Percentiles rank a stretch among this genome's conserved stretches.
These are phyloP conservation scores for Anoncus sp. DNA, from an alignment of 2,888 invertebrate species.

Conservation along the genomic window DNA sequence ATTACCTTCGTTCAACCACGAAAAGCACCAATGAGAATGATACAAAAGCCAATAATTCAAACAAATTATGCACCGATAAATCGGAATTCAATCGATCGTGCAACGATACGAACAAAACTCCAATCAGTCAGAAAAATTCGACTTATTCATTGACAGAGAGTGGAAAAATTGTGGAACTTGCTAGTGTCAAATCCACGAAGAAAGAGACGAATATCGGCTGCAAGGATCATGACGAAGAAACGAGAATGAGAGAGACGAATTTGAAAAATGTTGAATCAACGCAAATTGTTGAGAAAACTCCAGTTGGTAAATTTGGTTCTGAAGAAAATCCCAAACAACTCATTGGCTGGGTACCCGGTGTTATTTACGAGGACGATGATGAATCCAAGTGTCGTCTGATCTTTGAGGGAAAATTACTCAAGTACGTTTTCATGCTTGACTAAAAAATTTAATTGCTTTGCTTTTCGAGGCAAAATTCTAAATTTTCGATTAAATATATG, in stretches of 20 bases:
- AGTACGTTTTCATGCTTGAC: conserved; percentile 68
- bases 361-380: conserved; percentile 61
- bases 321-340: conserved; percentile 72
- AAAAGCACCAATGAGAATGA: conserved; percentile 40
- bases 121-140: background rate
- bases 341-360: conserved; percentile 74
- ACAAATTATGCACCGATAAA: conserved; percentile 6
- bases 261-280: background rate
- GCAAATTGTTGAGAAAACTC: conserved; percentile 3
- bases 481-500: too few relatives aligned
- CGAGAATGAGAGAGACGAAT: conserved; percentile 9
- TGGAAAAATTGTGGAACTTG: background rate
- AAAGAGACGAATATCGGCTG: conserved; percentile 15
- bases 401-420: conserved; percentile 77
- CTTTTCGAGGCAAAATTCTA: too few relatives aligned
- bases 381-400: conserved; percentile 66
- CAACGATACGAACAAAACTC: conserved; percentile 1
- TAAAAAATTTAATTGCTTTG: too few relatives aligned
- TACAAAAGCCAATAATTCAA: conserved; percentile 7
- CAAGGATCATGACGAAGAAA: conserved; percentile 7
- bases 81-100: background rate
- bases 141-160: background rate
- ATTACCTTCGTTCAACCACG: background rate
- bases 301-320: conserved; percentile 65
- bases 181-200: background rate